A percentile compares a stretch with the other conserved stretches of the same genome.
phyloP scores from a whole-genome alignment of 2,113 vertebrate species.

The Lucifuga dentata region DNA sequence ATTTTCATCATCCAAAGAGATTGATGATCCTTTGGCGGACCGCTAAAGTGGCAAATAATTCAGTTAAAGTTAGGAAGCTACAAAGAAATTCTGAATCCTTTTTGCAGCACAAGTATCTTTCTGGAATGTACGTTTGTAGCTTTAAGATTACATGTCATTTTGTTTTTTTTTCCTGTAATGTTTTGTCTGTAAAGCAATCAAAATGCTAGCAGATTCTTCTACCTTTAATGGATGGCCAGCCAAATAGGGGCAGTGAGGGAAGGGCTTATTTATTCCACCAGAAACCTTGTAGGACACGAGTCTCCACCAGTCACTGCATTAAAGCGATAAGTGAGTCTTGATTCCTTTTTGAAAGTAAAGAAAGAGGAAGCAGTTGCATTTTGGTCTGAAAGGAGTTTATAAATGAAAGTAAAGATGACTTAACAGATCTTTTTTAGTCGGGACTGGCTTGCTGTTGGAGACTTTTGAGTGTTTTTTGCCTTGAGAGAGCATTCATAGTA shows the following conservation, averaged over 20 bases:
- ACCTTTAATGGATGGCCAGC: conserved; percentile 63
- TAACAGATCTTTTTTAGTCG: conserved; percentile 26
- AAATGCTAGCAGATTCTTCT: conserved; percentile 57
- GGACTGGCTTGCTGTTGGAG: conserved; percentile 47
- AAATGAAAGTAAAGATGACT: conserved; percentile 51
- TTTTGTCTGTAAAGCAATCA: conserved; percentile 52
- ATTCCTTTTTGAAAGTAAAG: neutral
- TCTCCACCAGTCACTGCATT: conserved; percentile 11
- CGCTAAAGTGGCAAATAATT: conserved; percentile 58
- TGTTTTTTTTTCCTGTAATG: conserved; percentile 43
- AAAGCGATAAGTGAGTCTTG: neutral
- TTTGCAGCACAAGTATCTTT: conserved; percentile 75
- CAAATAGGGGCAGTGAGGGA: conserved; percentile 66
- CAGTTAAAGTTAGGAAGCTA: conserved; percentile 60
- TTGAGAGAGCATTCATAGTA: conserved; percentile 53
- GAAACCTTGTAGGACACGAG: conserved; percentile 48
- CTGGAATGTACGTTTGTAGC: conserved; percentile 81
- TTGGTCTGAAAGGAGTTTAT: conserved; percentile 32
- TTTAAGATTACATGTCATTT: conserved; percentile 71
- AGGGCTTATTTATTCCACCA: conserved; percentile 78
- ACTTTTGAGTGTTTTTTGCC: conserved; percentile 39
- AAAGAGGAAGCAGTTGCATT: conserved; percentile 10
- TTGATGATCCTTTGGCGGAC: conserved; percentile 55
- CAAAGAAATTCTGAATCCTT: conserved; percentile 68
- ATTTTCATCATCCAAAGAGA: conserved; percentile 73